Evolutionary conservation across 2,797 vertebrate genomes (phyloP), one percentile per base, ranked within the genome.

Genomic region (Poeciliopsis paucimaculata): DNA sequence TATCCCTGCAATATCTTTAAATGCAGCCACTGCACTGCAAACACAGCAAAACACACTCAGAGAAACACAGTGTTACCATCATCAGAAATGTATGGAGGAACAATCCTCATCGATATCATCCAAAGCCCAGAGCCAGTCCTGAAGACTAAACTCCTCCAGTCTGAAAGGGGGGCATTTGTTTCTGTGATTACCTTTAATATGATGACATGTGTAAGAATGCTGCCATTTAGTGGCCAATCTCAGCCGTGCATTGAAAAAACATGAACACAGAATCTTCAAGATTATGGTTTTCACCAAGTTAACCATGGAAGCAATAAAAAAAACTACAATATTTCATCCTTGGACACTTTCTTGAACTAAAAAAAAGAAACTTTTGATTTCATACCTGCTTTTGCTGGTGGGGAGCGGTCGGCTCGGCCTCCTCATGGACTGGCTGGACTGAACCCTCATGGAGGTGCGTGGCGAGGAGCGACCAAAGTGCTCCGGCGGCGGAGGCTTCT

Each of bases 101-200:
- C 96, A 96, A 93, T 96, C 97, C 94, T 97, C 97, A 94, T 97
- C 96, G 91, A 96, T 93, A 95, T 98, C 97, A 97, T 99, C 97
- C 96, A 98, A 94, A 45, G 97, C 96, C 98, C 97, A 99, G 95
- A 97, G 96, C 97, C 97, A 98, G 96, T 99, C 97, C 94, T 97
- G 97, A 94, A 98, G 96, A 92, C 97, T 95, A 88, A 96, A 94
- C 95, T 97, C 97, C 95, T 97, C 96, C 92, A 96, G 94, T 97
- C 98, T 99, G 97, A 88, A 98, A 98, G 79, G 93, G 95, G 95
- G 43, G 97, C 95, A 97, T 95, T 90, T 62, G 71, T 78, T 86
- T 78, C 90, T 85, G 87, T 45, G 86, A 75, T 74, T 28, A 39
- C 10, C 47, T 26, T 60, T 47, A 47, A 41, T 28, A 78, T 64